These are phyloP conservation scores for Danio tinwini DNA, from an alignment of 2,797 vertebrate species.

Conservation along the genomic window DNA sequence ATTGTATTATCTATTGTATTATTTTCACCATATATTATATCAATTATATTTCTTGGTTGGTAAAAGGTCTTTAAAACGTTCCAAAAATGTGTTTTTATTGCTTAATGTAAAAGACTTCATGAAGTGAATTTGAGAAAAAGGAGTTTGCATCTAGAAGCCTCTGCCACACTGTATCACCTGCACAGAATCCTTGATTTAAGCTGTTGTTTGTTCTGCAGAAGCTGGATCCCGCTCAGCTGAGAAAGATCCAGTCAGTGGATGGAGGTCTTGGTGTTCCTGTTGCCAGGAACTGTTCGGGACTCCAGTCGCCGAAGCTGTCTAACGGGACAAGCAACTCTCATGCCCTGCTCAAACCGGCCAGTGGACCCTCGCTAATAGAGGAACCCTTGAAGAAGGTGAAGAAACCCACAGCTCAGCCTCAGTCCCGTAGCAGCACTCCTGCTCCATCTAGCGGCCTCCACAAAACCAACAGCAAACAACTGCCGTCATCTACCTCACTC, in stretches of 20 bases:
- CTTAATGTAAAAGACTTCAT: too few relatives aligned
- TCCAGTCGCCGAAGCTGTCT: conserved; percentile 71
- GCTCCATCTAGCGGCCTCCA: conserved; percentile 66
- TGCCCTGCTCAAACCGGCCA: conserved; percentile 64
- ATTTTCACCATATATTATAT: too few relatives aligned
- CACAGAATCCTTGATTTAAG: not conserved
- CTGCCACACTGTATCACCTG: not conserved
- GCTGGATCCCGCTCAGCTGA: conserved; percentile 74
- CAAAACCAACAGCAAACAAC: conserved; percentile 69
- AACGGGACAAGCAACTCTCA: conserved; percentile 70
- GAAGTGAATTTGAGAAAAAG: too few relatives aligned
- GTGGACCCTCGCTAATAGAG: conserved; percentile 70
- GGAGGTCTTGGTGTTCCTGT: conserved; percentile 85
- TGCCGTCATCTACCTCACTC: conserved; percentile 81
- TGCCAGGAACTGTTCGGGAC: conserved; percentile 75
- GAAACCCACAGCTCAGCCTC: conserved; percentile 74
- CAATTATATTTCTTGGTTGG: too few relatives aligned
- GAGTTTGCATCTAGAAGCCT: not conserved
- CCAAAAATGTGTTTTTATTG: too few relatives aligned
- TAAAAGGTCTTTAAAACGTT: too few relatives aligned
- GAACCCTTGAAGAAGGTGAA: conserved; percentile 82
- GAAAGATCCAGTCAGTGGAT: conserved; percentile 79
- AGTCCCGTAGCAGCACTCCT: conserved; percentile 70
- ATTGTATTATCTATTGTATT: too few relatives aligned
- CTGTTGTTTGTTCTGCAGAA: conserved; percentile 72